Evolutionary conservation across 1,140 invertebrate genomes (phyloP), one percentile per base, ranked within the genome.

Genomic region (Penaeus indicus): DNA sequence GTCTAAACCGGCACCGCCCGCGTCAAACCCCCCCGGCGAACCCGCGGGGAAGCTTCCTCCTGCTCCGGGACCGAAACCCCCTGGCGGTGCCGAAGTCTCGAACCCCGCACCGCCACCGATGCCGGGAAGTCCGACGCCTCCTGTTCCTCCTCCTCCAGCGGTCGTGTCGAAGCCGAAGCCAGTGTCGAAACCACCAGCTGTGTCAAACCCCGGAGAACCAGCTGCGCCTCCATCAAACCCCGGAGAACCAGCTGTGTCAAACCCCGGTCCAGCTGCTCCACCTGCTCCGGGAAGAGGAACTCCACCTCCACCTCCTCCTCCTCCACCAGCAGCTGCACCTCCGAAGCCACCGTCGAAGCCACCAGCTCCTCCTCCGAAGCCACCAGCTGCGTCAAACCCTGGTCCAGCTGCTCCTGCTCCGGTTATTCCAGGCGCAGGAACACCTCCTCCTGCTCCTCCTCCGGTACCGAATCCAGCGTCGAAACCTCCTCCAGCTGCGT

Each of bases 371-470:
- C 72, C 77, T 47, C 72, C 85, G 38, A 81, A 22, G 1, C 25
- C 75, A 80, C 80, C 62, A 3, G 85, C 84, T 1, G 61, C 77
- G 22, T 78, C 80, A 47, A 72, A 72, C 47, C 62, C 32, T 18
- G 54, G 22, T 54, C 54, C 61, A 32, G 69, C 38, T 19, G 54
- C 54, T 21, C 79, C 67, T 22, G 4, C 38, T 63, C 18, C 32
- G 22, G 42, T 42, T 13, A 79, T 47, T 60, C 64, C 83, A 0
- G 81, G 84, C 63, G 25, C 75, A 79, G 88, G 63, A 42, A 81
- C 54, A 4, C 87, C 85, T 27, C 22, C 78, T 16, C 72, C 75
- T 27, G 25, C 79, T 18, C 38, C n/a, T 21, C 18, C 47, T 7
- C 47, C 61, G 42, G 3, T 25, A 19, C 42, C 42, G 16, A 21